Evolutionary conservation across 2,888 invertebrate species (phyloP), one percentile per base, ranked within the genome.

Genomic region (Chrysopilus asiliformis): DNA sequence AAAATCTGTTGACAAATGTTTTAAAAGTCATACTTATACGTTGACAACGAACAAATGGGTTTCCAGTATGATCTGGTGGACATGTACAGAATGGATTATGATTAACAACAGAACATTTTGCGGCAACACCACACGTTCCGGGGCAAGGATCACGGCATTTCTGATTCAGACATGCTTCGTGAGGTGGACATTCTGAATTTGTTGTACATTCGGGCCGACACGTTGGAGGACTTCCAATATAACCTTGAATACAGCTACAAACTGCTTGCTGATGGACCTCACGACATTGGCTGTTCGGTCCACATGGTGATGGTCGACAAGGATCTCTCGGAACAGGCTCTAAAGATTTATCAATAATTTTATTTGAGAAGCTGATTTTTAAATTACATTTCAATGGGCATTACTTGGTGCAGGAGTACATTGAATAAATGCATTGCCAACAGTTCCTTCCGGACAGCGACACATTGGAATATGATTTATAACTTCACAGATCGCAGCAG

Each of bases 91-190:
- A 79, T 4, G 84, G 84, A 58, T 77, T 82, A 51, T 86, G 81
- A 56, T 79, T 81, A 32, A 83, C 74, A 18, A 85, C 79, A 60
- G 77, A 72, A 53, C 86, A 86, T 45, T 69, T 67, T 3, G 85
- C 81, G 44, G 67, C 67, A 18, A 80, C 65, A 15, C 86, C 86
- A 53, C 86, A 86, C n/a, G 80, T 73, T 48, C 82, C 83, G 37
- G 72, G 73, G 52, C 86, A 86, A n/a, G 86, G 85, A 56, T 85
- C 75, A 19, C 74, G 66, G 54, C 87, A 87, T 63, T 80, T 81
- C 55, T 78, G 77, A 53, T 83, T 84, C 36, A 72, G 73, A 51
- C 84, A 85, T 4, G 83, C 78, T 62, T 79, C 71, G 46, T 71
- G 76, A 30, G 76, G 72, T 4, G 73, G 58, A 57, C 86, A 86